Evolutionary conservation across 2,113 vertebrate species (phyloP).

Genomic region (Grus americana): DNA sequence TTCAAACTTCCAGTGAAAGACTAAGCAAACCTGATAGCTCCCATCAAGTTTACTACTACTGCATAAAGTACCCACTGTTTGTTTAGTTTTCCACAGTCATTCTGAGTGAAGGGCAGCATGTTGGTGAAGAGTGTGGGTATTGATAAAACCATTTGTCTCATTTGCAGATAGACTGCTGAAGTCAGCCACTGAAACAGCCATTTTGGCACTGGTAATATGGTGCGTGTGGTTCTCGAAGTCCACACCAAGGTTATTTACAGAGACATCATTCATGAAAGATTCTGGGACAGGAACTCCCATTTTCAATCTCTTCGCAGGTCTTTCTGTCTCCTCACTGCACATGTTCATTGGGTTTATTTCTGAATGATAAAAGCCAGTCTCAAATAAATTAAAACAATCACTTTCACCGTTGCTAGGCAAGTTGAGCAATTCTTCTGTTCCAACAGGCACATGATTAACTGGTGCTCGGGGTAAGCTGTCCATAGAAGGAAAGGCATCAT

Average conservation of each 20-base stretch:
- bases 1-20: slow-evolving; percentile 97
- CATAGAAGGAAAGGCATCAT: slow-evolving; percentile 86
- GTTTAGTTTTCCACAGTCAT: slow-evolving; percentile 71
- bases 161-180: slow-evolving; percentile 88
- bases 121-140: slow-evolving; percentile 87
- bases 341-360: slow-evolving; percentile 85
- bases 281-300: slow-evolving; percentile 89
- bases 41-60: slow-evolving; percentile 75
- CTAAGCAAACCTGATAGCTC: slow-evolving; percentile 84
- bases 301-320: slow-evolving; percentile 93
- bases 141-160: slow-evolving; percentile 91
- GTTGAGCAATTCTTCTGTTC: slow-evolving; percentile 86
- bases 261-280: slow-evolving; percentile 92
- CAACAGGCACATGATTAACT: slow-evolving; percentile 85
- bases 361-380: slow-evolving; percentile 94
- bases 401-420: slow-evolving; percentile 88
- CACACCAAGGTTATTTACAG: slow-evolving; percentile 88
- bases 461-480: slow-evolving; percentile 87
- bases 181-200: slow-evolving; percentile 97
- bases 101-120: slow-evolving; percentile 94
- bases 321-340: slow-evolving; percentile 90
- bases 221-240: slow-evolving; percentile 92
- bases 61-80: slow-evolving; percentile 58
- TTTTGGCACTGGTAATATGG: slow-evolving; percentile 93
- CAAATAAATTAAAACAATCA: slow-evolving; percentile 96